Evolutionary conservation across 1,140 invertebrate genomes (phyloP), one percentile per base, ranked within the genome.

Genomic region (Penaeus japonicus): DNA sequence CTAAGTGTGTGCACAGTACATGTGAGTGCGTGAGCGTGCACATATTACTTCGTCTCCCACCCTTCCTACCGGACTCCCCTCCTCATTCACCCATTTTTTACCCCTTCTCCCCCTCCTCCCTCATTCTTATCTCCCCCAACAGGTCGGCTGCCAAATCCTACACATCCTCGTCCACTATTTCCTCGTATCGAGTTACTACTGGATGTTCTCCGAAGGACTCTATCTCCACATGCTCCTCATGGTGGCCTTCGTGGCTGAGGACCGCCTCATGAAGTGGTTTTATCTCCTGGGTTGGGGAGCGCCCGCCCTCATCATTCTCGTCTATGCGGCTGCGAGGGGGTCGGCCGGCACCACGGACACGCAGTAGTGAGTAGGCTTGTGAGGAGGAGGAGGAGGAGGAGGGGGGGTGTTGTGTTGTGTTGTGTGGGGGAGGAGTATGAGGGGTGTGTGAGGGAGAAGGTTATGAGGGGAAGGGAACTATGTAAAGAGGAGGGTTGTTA

Each of bases 141-240:
- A 98, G 95, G 92, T 94, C 1, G 95, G 95, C 93, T 99, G 98
- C 92, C 95, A 96, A 89, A 92, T 95, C 1, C 93, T 98, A 0
- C 96, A 98, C 93, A 95, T 97, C 12, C 91, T 96, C 17, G 94
- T 98, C 20, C 96, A 98, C 91, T 98, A 97, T 92, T 97, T 97
- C 90, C 94, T 98, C 77, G 93, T 98, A 35, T 96, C 96, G 84
- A 99, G 97, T 93, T 99, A 98, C 93, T 96, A 96, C 85, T 99
- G 98, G 98, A 98, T 97, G 96, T 94, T 98, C 85, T 97, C 96
- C 92, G 97, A 98, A 93, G 93, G 93, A 2, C 91, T 93, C 22
- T 93, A 93, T 87, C 91, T 93, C 7, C 93, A 93, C 87, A 93
- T 92, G 1, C 86, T 93, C 32, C 91, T 93, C 15, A 92, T 93